A percentile compares a stretch with the other conserved stretches of the same genome.
These are phyloP conservation scores for Philotrypesis tridentata DNA, from an alignment of 1,140 invertebrate species.

Conservation along the genomic window DNA sequence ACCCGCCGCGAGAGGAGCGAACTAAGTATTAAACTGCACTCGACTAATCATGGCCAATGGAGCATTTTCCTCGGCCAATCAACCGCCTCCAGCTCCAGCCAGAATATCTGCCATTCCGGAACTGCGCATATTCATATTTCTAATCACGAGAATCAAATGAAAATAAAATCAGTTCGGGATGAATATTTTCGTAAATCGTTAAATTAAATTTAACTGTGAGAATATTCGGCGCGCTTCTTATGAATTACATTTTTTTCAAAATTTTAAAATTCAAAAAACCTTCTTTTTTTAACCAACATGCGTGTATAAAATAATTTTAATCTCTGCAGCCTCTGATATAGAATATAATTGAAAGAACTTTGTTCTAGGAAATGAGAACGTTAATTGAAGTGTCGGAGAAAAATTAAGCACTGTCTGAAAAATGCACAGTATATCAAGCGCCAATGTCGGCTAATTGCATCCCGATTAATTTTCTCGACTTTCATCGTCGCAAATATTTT, in stretches of 20 bases:
- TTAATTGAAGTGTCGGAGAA: no score
- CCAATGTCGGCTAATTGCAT: background rate
- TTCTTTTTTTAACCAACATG: no score
- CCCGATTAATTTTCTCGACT: background rate
- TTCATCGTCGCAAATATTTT: background rate
- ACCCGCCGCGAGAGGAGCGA: background rate
- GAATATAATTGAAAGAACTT: no score
- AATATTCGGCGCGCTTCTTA: no score
- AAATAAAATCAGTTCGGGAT: background rate
- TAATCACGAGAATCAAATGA: background rate
- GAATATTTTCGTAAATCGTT: background rate
- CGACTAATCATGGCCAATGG: background rate
- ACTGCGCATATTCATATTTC: background rate
- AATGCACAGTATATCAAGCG: no score
- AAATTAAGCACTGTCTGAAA: no score
- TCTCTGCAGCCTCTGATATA: no score
- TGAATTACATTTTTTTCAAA: no score
- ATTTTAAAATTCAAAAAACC: no score
- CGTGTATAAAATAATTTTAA: no score
- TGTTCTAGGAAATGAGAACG: no score
- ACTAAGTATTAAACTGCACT: background rate
- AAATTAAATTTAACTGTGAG: no score
- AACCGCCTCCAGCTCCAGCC: background rate
- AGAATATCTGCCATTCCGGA: background rate
- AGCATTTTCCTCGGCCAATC: background rate